These are phyloP conservation scores for Accipiter virgatus DNA, from an alignment of 2,113 vertebrate species.

Conservation along the genomic window DNA sequence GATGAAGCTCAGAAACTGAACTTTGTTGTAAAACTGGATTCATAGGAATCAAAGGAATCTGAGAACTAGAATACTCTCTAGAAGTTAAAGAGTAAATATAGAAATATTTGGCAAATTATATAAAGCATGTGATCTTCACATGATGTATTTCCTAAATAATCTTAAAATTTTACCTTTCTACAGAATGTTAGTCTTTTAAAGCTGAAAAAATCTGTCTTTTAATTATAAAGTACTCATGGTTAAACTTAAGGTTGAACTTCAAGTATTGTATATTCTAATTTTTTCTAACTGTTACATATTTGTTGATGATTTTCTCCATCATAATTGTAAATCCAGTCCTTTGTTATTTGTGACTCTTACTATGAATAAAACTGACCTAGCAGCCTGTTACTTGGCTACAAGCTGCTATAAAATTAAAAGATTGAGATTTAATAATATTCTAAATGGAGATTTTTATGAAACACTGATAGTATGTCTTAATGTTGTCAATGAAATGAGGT, in stretches of 20 bases:
- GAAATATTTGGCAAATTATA: not conserved
- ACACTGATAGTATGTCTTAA: not conserved
- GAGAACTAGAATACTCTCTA: not conserved
- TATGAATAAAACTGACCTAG: not conserved
- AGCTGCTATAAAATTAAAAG: not conserved
- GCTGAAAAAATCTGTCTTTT: not conserved
- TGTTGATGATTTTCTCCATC: not conserved
- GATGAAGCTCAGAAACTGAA: not conserved
- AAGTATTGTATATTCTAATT: not conserved
- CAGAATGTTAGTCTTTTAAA: not conserved
- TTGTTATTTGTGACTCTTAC: not conserved
- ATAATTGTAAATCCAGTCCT: not conserved
- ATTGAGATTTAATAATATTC: not conserved
- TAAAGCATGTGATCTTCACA: not conserved
- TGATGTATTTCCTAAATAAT: not conserved
- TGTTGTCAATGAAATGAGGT: not conserved
- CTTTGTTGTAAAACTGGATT: not conserved
- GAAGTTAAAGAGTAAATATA: not conserved
- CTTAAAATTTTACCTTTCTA: not conserved
- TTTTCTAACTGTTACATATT: not conserved
- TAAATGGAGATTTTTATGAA: slow-evolving; percentile 26
- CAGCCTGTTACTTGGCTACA: not conserved
- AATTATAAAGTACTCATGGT: not conserved
- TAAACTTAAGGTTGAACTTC: not conserved
- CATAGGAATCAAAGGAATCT: not conserved